Percentiles rank a stretch among this genome's conserved stretches.
phyloP scores from a whole-genome alignment of 2,113 vertebrate genomes.

The Rhea pennata region DNA sequence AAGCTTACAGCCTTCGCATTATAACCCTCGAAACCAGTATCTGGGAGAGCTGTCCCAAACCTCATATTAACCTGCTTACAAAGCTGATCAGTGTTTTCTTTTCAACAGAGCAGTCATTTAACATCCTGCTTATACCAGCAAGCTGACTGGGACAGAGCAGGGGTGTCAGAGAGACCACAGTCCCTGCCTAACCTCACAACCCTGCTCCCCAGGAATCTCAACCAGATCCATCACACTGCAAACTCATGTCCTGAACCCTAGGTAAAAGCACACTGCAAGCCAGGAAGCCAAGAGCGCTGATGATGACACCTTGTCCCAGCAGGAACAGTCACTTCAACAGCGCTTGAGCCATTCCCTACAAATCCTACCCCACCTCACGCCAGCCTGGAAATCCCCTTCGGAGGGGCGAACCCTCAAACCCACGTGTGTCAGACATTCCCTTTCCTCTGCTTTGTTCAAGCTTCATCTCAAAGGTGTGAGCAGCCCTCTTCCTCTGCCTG shows the following conservation, averaged over 20 bases:
- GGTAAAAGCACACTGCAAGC: rapidly evolving
- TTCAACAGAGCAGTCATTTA: background rate
- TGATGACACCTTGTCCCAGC: background rate
- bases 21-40: background rate
- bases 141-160: rapidly evolving
- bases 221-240: background rate
- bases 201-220: background rate
- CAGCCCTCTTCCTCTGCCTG: rapidly evolving
- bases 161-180: background rate
- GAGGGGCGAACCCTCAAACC: background rate
- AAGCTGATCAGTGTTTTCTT: background rate
- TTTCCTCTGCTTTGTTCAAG: background rate
- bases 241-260: background rate
- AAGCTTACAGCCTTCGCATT: background rate
- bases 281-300: background rate
- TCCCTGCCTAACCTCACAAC: background rate
- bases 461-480: background rate
- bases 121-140: rapidly evolving
- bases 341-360: rapidly evolving
- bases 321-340: background rate
- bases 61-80: background rate
- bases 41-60: background rate
- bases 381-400: background rate
- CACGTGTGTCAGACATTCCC: background rate
- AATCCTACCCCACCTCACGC: background rate